Conservation (phyloP, 2,797 vertebrate genomes). For the Melanotaenia nigrans region DNA sequence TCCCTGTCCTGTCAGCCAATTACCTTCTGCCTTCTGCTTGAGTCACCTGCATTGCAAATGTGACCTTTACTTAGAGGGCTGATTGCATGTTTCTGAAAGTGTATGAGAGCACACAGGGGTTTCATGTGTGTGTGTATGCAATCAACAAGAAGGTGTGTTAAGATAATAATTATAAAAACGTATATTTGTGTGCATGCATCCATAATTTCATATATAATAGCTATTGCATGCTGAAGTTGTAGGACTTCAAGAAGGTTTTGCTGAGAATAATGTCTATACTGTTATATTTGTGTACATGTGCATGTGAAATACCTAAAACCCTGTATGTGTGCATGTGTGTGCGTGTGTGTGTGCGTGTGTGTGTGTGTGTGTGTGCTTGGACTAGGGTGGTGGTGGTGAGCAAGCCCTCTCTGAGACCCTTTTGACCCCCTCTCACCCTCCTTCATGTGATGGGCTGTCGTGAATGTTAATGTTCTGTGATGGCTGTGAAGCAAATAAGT, state of each 20-base stretch:
- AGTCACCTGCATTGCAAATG: conserved; percentile 96
- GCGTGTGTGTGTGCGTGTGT: conserved; percentile 13
- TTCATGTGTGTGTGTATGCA: conserved; percentile 42
- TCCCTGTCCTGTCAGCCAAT: conserved; percentile 90
- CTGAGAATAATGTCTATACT: conserved; percentile 3
- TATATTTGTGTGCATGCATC: conserved; percentile 22
- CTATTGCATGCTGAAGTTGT: conserved; percentile 10
- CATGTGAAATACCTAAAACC: conserved; percentile 15
- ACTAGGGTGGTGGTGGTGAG: conserved; percentile 38
- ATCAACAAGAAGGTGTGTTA: conserved; percentile 53
- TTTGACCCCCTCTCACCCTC: conserved; percentile 54
- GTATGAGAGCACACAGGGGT: conserved; percentile 66
- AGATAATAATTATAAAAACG: conserved; percentile 47
- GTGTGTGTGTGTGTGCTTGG: conserved; percentile 18
- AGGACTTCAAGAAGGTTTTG: conserved; percentile 13
- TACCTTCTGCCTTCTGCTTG: conserved; percentile 87
- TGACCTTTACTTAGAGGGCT: conserved; percentile 95
- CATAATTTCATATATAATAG: conserved; percentile 31
- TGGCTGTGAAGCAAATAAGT: conserved; percentile 90
- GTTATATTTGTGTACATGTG: conserved; percentile 25
- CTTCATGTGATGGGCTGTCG: conserved; percentile 84
- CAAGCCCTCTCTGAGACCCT: conserved; percentile 65
- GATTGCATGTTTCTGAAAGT: conserved; percentile 90
- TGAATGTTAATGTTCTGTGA: conserved; percentile 92
- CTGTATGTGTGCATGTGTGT: conserved; percentile 6